These are phyloP conservation scores for Carcharodon carcharias DNA, from an alignment of 2,797 vertebrate genomes.

Conservation along the genomic window DNA sequence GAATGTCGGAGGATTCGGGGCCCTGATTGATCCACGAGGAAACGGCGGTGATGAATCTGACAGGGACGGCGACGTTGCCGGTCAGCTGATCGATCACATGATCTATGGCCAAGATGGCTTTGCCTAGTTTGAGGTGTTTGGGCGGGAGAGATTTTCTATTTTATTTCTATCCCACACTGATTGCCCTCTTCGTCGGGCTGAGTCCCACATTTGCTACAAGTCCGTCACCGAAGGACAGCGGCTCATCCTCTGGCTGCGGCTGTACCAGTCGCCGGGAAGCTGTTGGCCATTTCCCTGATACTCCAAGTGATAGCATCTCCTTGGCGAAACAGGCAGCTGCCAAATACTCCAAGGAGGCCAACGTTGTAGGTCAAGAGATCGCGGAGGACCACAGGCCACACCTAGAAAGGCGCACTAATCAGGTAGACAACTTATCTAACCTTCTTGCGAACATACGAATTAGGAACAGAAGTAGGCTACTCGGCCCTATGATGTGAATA, in stretches of 20 bases:
- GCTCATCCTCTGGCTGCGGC: not conserved
- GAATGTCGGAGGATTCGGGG: not conserved
- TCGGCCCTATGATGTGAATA: no score
- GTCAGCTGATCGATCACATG: not conserved
- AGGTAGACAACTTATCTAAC: not conserved
- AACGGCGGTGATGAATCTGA: not conserved
- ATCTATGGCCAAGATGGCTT: not conserved
- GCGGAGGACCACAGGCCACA: not conserved
- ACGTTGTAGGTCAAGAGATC: not conserved
- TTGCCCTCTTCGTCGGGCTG: not conserved
- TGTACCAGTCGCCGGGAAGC: not conserved
- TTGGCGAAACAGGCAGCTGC: constrained; percentile 6
- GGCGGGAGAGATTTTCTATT: not conserved
- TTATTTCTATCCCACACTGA: not conserved
- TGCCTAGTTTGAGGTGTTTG: not conserved
- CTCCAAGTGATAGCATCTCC: not conserved
- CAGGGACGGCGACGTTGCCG: not conserved
- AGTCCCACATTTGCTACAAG: not conserved
- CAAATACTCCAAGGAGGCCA: constrained; percentile 34
- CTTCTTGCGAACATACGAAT: no score
- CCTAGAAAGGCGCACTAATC: not conserved
- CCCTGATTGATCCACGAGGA: not conserved
- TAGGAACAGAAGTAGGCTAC: no score
- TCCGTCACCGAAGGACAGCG: not conserved
- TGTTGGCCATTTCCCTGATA: not conserved